Conservation (phyloP, 2,113 vertebrate species). For the Chloropsis hardwickii region DNA sequence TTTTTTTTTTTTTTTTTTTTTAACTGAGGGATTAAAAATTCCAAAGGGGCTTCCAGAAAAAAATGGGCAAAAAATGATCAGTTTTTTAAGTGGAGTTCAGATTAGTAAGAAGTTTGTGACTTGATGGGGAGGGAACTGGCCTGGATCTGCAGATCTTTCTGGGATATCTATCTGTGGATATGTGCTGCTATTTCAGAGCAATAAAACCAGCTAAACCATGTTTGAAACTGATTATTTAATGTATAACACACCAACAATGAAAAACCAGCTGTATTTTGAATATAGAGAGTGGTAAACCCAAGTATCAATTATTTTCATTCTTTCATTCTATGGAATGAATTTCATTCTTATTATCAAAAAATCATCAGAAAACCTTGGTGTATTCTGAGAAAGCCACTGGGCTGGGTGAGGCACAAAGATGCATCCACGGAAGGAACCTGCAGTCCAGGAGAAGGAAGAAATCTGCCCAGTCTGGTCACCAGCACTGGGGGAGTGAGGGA, state of each 20-base stretch:
- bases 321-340: neutral
- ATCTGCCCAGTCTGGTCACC: neutral
- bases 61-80: neutral
- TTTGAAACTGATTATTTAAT: neutral
- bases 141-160: neutral
- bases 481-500: neutral
- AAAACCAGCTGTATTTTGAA: neutral
- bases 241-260: neutral
- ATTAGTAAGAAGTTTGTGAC: neutral
- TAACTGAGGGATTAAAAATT: neutral
- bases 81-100: neutral
- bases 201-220: neutral
- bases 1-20: neutral
- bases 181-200: neutral
- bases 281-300: neutral
- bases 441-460: neutral
- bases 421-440: neutral
- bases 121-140: neutral
- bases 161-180: neutral
- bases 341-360: neutral
- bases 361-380: fast-evolving
- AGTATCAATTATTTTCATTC: neutral
- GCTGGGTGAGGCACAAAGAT: neutral
- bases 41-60: neutral
- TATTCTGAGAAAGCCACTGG: neutral